A percentile compares a stretch with the other conserved stretches of the same genome.
Conservation (phyloP, 2,888 invertebrate genomes). For the Epirrhoe tristata region DNA sequence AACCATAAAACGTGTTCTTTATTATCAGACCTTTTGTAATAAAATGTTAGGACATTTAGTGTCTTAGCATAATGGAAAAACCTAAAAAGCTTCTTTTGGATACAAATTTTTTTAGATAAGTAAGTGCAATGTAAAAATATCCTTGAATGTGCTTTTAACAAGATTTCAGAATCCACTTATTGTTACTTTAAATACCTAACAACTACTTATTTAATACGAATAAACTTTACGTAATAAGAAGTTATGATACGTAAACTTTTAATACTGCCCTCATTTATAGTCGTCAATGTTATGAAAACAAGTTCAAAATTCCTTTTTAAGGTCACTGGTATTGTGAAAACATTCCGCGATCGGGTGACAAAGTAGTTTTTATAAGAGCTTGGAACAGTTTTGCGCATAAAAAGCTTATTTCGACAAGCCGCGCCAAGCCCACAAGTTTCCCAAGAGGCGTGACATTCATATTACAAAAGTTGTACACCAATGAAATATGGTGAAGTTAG, state of each 20-base stretch:
- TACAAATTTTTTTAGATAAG: no score
- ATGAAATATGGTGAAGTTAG: conserved; percentile 56
- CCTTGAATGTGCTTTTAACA: conserved; percentile 11
- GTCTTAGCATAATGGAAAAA: conserved; percentile 57
- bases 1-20: conserved; percentile 45
- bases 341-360: not conserved
- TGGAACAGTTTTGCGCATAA: conserved; percentile 24
- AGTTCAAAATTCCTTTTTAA: not conserved
- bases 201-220: not conserved
- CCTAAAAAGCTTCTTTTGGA: conserved; percentile 27
- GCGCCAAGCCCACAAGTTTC: conserved; percentile 24
- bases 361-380: conserved; percentile 17
- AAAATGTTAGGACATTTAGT: conserved; percentile 59
- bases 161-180: not conserved
- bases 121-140: conserved; percentile 30
- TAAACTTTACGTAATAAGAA: no score
- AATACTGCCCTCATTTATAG: no score
- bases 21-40: conserved; percentile 50
- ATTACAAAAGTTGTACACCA: conserved; percentile 59
- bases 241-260: no score
- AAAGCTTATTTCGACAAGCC: conserved; percentile 28
- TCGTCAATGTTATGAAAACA: not conserved
- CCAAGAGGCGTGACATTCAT: conserved; percentile 53
- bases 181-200: not conserved
- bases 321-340: not conserved